Evolutionary conservation across 37 sponge, comb jelly and placozoan genomes (phyloP), one percentile per base, ranked within the genome.

Genomic region (Petrosia ficiformis): DNA sequence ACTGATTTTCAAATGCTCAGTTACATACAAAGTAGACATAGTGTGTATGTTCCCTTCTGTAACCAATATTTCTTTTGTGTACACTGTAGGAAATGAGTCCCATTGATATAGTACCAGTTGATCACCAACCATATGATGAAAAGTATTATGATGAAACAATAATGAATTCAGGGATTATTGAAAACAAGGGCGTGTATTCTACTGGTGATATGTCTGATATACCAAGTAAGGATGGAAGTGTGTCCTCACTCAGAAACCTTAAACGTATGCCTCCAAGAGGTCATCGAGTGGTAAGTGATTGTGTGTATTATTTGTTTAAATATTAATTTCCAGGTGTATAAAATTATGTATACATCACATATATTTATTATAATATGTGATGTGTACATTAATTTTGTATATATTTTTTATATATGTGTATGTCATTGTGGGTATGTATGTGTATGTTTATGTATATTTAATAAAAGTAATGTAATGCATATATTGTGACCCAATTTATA

Each of bases 11-110:
- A n/a, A n/a, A n/a, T n/a, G n/a, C n/a, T n/a, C n/a, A n/a, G n/a
- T n/a, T n/a, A n/a, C n/a, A n/a, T n/a, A n/a, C n/a, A n/a, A n/a
- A n/a, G n/a, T n/a, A n/a, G n/a, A n/a, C n/a, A n/a, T n/a, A n/a
- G n/a, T n/a, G n/a, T n/a, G n/a, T n/a, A n/a, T n/a, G n/a, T n/a
- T n/a, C n/a, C n/a, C n/a, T n/a, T n/a, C n/a, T 39, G 19, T 59
- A 34, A 60, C n/a, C 3, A 25, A 29, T 32, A 25, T 16, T 59
- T 4, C 14, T 59, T 16, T 14, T 42, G 1, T 35, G 32, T 36
- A 4, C 42, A 42, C 4, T 76, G 28, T 66, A 90, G 91, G 91
- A 90, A 64, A 90, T 90, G 91, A 90, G 86, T 61, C 91, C 91
- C 0, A 85, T 90, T 68, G 91, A 90, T 40, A 90, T 90, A 60